phyloP scores from a whole-genome alignment of 2,113 vertebrate species.

The Vulpes ferrilata region DNA sequence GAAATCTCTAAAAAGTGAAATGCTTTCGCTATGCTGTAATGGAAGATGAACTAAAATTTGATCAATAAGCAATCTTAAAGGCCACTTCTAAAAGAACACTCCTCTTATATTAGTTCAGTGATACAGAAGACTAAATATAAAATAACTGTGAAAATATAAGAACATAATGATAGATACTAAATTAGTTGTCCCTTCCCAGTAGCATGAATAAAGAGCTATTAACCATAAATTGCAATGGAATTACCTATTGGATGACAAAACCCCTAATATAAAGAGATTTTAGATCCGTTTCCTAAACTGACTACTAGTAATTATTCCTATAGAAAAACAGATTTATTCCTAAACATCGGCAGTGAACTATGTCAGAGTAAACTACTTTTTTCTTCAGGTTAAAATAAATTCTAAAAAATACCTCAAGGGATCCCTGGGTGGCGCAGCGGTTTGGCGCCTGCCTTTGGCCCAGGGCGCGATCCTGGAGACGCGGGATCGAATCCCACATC shows the following conservation, averaged over 20 bases:
- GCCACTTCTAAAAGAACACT: background rate
- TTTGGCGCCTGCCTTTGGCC: no score
- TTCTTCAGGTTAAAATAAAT: no score
- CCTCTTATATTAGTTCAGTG: background rate
- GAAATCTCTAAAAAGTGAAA: background rate
- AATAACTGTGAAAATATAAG: conserved; percentile 28
- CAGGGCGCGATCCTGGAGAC: no score
- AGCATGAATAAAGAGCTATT: conserved; percentile 27
- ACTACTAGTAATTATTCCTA: background rate
- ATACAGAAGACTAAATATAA: background rate
- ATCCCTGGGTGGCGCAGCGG: no score
- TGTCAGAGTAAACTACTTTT: no score
- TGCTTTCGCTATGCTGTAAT: background rate
- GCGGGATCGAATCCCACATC: no score
- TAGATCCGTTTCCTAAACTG: background rate
- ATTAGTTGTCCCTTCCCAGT: background rate
- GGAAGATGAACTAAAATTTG: background rate
- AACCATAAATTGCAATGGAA: background rate
- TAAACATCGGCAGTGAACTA: no score
- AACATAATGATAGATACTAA: background rate
- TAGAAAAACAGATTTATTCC: no score
- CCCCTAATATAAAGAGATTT: background rate
- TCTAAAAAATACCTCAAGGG: no score
- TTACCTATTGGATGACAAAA: background rate
- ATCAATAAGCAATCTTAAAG: background rate